Base-by-base conservation (phyloP, 2,888 invertebrate species). In the Halictus quadricinctus region DNA sequence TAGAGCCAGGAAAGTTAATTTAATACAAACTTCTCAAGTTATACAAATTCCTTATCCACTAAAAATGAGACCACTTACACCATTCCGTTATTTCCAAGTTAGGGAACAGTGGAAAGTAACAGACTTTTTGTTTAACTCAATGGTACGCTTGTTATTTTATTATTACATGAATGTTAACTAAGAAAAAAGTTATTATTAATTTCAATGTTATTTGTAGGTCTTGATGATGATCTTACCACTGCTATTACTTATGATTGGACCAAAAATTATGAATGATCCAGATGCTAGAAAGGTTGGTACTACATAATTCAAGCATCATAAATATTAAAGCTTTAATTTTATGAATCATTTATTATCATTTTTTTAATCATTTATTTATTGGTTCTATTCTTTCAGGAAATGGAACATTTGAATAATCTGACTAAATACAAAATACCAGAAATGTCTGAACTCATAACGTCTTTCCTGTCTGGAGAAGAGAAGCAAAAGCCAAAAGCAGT, bases 191-290 rank as follows among this genome's bases (percentile, higher is more conserved):
- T 48, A 10, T 21, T 64, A 64, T 80, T 41, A 54, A 64, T 48
- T 66, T 41, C 73, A 41, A 21, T 46, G n/a, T 29, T 21, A 50
- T 70, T 91, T 94, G 46, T 93, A 96, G 96, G 96, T 99, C 8
- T 96, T 99, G 86, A 99, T 99, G 98, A 99, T 99, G 99, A 96
- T 99, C 41, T 94, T 99, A 87, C 99, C 99, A 0, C 95, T 99
- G 50, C 93, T 99, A 7, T 95, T 99, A 10, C 97, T 99, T 91
- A 97, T 99, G 97, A 96, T 99, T 86, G 95, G 99, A 92, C 99
- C 99, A 0, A 99, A 99, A 95, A 97, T 99, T 96, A 98, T 99
- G 97, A 99, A 98, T 93, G 99, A 99, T 95, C 99, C 99, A 7
- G 99, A 99, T 94, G 98, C 99, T 3, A 98, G 99, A 93, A 98